phyloP scores from a whole-genome alignment of 2,888 invertebrate genomes.

The Drosophila sordidula region DNA sequence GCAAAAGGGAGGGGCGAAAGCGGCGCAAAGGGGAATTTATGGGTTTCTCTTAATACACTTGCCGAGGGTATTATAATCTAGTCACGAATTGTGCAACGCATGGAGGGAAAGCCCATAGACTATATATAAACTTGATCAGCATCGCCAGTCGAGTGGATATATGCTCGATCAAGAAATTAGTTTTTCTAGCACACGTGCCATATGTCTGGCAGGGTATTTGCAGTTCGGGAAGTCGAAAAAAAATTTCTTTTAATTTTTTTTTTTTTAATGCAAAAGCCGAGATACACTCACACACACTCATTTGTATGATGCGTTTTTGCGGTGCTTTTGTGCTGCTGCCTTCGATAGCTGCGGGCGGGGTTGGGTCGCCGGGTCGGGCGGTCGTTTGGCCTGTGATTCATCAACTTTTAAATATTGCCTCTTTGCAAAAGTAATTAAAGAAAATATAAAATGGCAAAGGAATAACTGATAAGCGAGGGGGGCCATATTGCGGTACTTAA shows the following conservation, averaged over 20 bases:
- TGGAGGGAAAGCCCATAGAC: too few species aligned
- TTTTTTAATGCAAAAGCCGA: constrained; percentile 43
- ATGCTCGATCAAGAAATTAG: too few species aligned
- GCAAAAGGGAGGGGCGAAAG: constrained; percentile 1
- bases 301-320: constrained; percentile 28
- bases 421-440: constrained; percentile 48
- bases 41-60: constrained; percentile 12
- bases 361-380: neutral
- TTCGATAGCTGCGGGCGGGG: constrained; percentile 52
- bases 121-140: too few species aligned
- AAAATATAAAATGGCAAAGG: constrained; percentile 33
- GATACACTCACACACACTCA: constrained; percentile 8
- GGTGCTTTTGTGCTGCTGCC: constrained; percentile 47
- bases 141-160: too few species aligned
- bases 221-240: neutral
- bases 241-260: neutral
- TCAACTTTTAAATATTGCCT: constrained; percentile 56
- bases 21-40: constrained; percentile 19
- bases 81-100: neutral
- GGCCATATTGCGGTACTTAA: constrained; percentile 26
- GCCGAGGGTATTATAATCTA: neutral
- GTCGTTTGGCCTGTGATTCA: constrained; percentile 47
- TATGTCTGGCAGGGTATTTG: neutral
- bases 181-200: too few species aligned
- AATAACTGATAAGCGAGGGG: constrained; percentile 35